These are phyloP conservation scores for Hybognathus amarus DNA, from an alignment of 2,797 vertebrate species.

Conservation along the genomic window DNA sequence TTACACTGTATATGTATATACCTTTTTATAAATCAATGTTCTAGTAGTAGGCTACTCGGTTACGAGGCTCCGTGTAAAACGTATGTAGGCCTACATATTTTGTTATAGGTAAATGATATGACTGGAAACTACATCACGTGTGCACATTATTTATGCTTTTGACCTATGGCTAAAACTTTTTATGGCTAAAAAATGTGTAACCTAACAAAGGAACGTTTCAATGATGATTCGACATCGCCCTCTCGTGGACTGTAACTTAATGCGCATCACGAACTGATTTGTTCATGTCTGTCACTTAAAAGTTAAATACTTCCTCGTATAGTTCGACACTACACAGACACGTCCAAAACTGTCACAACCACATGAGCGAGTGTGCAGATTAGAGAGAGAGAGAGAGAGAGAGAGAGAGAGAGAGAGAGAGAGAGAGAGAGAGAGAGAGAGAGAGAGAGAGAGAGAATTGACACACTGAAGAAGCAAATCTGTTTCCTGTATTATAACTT, in stretches of 20 bases:
- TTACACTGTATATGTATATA: too few species aligned
- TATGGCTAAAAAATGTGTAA: neutral
- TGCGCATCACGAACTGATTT: neutral
- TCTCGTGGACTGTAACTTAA: neutral
- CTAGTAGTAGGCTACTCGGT: neutral
- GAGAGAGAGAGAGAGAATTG: conserved; percentile 27
- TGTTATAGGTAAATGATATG: neutral
- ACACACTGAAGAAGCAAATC: conserved; percentile 26
- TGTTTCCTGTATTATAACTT: conserved; percentile 62
- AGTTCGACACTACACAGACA: conserved; percentile 6
- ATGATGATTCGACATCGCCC: conserved; percentile 16
- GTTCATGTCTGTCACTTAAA: neutral
- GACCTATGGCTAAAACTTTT: neutral
- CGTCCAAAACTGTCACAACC: conserved; percentile 26
- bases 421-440: conserved; percentile 32
- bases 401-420: conserved; percentile 35
- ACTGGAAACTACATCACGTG: neutral
- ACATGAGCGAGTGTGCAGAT: conserved; percentile 29
- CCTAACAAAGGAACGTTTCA: neutral
- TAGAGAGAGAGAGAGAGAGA: conserved; percentile 11
- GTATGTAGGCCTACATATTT: too few species aligned
- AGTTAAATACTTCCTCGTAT: conserved; percentile 34
- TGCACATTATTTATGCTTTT: neutral
- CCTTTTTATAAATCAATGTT: too few species aligned
- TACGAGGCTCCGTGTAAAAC: too few species aligned